These are phyloP conservation scores for Galeopsomyia nigrocyanea DNA, from an alignment of 2,888 invertebrate species.

Conservation along the genomic window DNA sequence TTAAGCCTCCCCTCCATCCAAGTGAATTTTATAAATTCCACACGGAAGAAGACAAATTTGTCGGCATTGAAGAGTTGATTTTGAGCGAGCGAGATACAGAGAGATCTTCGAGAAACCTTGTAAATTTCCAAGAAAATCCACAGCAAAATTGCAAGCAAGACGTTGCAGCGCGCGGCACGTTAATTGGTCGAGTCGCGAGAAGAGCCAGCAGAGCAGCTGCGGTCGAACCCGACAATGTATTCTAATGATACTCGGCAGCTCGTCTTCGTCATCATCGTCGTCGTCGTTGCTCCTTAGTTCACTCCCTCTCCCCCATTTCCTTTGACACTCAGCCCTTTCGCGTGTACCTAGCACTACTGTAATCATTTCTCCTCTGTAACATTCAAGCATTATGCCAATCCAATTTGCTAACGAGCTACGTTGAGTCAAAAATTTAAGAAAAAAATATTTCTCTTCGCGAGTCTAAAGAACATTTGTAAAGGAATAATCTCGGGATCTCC, in stretches of 20 bases:
- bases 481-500: slow-evolving; percentile 21
- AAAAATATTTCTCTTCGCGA: neutral
- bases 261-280: no score
- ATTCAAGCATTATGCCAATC: neutral
- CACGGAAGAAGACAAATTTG: no score
- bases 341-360: neutral
- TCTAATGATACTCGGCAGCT: slow-evolving; percentile 55
- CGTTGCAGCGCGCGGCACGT: neutral
- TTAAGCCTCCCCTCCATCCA: neutral
- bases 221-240: slow-evolving; percentile 55
- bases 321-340: slow-evolving; percentile 1
- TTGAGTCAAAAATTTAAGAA: neutral
- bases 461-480: slow-evolving; percentile 7
- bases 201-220: slow-evolving; percentile 52
- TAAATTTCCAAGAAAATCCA: slow-evolving; percentile 24
- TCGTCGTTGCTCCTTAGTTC: slow-evolving; percentile 30
- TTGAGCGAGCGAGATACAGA: neutral
- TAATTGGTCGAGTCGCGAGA: slow-evolving; percentile 59
- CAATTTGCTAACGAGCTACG: neutral
- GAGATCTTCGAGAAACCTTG: slow-evolving; percentile 20
- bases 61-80: slow-evolving; percentile 4
- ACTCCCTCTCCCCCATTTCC: slow-evolving; percentile 5
- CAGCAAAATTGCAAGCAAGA: slow-evolving; percentile 32
- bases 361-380: slow-evolving; percentile 21
- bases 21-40: neutral